phyloP scores from a whole-genome alignment of 2,797 vertebrate species.

The Discoglossus pictus region DNA sequence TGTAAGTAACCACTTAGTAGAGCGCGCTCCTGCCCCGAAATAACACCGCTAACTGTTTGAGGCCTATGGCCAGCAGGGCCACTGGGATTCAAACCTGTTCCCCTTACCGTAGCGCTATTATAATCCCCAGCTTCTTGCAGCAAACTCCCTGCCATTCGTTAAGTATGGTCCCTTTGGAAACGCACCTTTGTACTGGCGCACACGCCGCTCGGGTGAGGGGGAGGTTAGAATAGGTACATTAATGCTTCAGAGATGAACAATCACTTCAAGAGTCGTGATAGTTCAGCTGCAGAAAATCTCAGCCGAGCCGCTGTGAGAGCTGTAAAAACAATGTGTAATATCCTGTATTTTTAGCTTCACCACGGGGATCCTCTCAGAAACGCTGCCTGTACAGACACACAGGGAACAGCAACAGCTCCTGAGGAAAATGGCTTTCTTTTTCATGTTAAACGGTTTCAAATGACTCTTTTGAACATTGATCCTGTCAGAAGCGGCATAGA shows the following conservation, averaged over 20 bases:
- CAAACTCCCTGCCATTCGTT: not conserved
- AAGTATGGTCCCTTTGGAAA: not conserved
- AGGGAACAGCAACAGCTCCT: constrained; percentile 28
- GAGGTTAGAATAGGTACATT: constrained; percentile 33
- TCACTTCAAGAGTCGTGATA: constrained; percentile 45
- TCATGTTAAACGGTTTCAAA: constrained; percentile 7
- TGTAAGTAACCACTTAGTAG: too few relatives aligned
- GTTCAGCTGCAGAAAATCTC: constrained; percentile 47
- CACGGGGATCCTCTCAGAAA: constrained; percentile 40
- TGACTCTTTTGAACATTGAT: too few relatives aligned
- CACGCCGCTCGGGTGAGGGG: constrained; percentile 8
- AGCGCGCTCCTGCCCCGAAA: too few relatives aligned
- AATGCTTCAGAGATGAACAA: constrained; percentile 38
- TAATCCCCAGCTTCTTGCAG: not conserved
- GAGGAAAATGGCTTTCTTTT: constrained; percentile 6
- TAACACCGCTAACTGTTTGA: too few relatives aligned
- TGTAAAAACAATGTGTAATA: constrained; percentile 52
- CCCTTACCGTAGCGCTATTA: not conserved
- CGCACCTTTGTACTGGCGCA: not conserved
- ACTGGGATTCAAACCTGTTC: too few relatives aligned
- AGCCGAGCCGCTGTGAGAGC: constrained; percentile 35
- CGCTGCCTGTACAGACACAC: constrained; percentile 23
- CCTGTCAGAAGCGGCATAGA: too few relatives aligned
- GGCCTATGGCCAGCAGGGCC: too few relatives aligned
- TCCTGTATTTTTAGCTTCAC: constrained; percentile 50